A percentile compares a stretch with the other conserved stretches of the same genome.
These are phyloP conservation scores for Psilopogon haemacephalus DNA, from an alignment of 2,113 vertebrate species.

Conservation along the genomic window DNA sequence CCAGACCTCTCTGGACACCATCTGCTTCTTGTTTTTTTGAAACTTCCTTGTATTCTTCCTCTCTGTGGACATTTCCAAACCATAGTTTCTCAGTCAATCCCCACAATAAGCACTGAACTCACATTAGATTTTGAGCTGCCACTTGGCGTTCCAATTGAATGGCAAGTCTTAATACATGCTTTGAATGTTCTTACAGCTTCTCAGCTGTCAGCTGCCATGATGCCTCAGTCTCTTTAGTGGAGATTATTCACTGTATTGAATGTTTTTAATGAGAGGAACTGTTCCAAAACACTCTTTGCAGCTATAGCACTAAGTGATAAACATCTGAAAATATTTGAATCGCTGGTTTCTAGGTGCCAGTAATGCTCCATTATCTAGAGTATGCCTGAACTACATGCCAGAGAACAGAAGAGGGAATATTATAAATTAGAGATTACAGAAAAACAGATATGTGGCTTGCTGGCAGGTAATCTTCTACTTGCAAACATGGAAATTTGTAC, in stretches of 20 bases:
- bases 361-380: neutral
- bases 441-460: neutral
- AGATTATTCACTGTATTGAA: neutral
- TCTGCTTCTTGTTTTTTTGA: neutral
- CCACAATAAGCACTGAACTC: neutral
- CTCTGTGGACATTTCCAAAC: neutral
- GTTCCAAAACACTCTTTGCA: neutral
- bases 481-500: neutral
- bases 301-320: neutral
- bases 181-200: neutral
- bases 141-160: conserved; percentile 1
- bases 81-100: neutral
- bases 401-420: neutral
- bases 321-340: neutral
- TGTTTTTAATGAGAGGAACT: neutral
- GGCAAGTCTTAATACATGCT: neutral
- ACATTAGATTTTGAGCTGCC: neutral
- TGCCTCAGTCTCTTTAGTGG: neutral
- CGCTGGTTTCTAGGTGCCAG: neutral
- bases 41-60: neutral
- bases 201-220: neutral
- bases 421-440: neutral
- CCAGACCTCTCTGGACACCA: neutral
- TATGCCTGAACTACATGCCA: neutral
- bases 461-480: neutral